Base-by-base conservation (phyloP, 1,140 invertebrate genomes). In the Thrips palmi region DNA sequence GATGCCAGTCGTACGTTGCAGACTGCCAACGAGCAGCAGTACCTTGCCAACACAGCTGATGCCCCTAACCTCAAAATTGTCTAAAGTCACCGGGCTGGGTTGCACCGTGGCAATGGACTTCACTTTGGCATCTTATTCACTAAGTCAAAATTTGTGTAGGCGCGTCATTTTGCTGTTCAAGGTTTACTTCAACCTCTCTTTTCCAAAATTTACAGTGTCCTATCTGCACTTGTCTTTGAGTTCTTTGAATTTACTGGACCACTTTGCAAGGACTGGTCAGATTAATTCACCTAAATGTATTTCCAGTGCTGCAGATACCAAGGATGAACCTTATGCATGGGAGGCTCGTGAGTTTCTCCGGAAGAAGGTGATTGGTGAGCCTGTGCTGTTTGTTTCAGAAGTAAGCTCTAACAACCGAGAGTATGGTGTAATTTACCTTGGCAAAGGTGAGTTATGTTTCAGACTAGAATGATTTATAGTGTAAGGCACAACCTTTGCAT, bases 291-390 rank as follows among this genome's bases (percentile, higher is more conserved):
- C 20, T 30, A 29, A 42, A 37, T 43, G 39, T 52, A 43, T 45
- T 45, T 50, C 19, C 47, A 65, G 65, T 51, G 49, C 45, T 17
- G 69, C 75, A 41, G 76, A 75, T 52, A 76, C 74, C 33, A 78
- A 76, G 56, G 89, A 93, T 63, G 86, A 93, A 58, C 83, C 91
- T 5, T 97, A 70, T 64, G 89, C 88, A 1, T 97, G 89, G 87
- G 89, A 97, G 58, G 83, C 91, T 1, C 68, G 92, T 41, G 92
- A 97, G 63, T 96, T 78, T 56, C 58, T 97, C 20, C 67, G 92
- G 19, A 88, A 91, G 51, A 91, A 88, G 53, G 52, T 96, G 6
- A 75, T 97, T 51, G 88, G 88, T 3, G 76, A 87, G 57, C 77
- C 86, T 48, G 80, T 97, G 1, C 64, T 68, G 3, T 96, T 92